Percentiles rank a stretch among this genome's conserved stretches.
phyloP scores from a whole-genome alignment of 2,888 invertebrate species.

The Syritta pipiens region DNA sequence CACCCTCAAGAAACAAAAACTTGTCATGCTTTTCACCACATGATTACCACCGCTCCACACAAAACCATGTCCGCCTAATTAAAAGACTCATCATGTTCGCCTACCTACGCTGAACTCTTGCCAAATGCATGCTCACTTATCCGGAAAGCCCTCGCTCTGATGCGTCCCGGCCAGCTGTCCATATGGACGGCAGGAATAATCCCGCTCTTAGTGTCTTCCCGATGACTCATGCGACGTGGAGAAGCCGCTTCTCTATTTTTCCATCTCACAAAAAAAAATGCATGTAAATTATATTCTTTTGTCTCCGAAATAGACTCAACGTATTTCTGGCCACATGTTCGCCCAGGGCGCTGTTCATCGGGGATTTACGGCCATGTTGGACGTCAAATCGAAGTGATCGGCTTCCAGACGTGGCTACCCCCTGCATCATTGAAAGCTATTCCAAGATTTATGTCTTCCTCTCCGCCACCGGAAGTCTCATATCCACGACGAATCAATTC shows the following conservation, averaged over 20 bases:
- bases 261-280: background rate
- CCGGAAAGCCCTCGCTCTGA: conserved; percentile 13
- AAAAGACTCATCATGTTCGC: conserved; percentile 9
- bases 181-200: background rate
- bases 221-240: conserved; percentile 22
- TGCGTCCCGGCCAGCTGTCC: conserved; percentile 8
- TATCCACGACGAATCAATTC: background rate
- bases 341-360: background rate
- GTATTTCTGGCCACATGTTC: conserved; percentile 3
- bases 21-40: no score
- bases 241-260: background rate
- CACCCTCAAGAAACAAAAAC: no score
- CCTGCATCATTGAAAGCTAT: background rate
- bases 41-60: no score
- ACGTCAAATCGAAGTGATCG: background rate
- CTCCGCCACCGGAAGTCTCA: conserved; percentile 36
- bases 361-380: background rate
- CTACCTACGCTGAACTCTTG: conserved; percentile 18
- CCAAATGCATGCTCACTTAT: conserved; percentile 31
- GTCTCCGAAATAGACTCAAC: conserved; percentile 17
- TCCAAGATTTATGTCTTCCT: conserved; percentile 44
- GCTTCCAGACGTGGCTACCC: background rate
- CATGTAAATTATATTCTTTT: conserved; percentile 18
- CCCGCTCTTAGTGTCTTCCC: background rate
- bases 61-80: no score